Base-by-base conservation (phyloP, 2,888 invertebrate genomes). In the Plagiodera versicolora region DNA sequence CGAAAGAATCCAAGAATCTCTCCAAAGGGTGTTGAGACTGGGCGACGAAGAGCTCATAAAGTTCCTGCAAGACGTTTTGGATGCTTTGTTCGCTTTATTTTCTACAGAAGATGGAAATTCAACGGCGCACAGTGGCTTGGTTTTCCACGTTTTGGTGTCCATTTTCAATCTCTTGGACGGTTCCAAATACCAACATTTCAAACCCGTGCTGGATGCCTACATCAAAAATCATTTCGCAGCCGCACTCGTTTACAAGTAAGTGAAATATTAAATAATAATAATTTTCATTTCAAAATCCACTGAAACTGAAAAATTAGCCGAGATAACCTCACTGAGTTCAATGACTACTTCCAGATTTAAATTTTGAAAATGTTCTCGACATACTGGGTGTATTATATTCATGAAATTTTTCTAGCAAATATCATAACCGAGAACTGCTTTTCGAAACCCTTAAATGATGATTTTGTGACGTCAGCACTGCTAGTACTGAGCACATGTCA, bases 181-280 rank as follows among this genome's bases (percentile, higher is more conserved):
- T 74, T 89, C 87, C 57, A 92, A 95, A 72, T 97, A 95, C 80
- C 94, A 95, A 76, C 95, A 96, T 76, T 97, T 97, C 80, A 90
- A 92, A 69, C 94, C 95, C 0, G 95, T 97, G 0, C 87, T 97
- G 79, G 95, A 97, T 74, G 93, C 93, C 0, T 98, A 98, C 75
- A 95, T 97, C 55, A 91, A 91, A 70, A 92, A 93, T 68, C 95
- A 95, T 79, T 97, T 98, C 81, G 94, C 96, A 0, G 95, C 95
- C 0, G 94, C 96, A 0, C 83, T 97, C 11, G 96, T 96, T 16
- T 95, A 96, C 81, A 95, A 94, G 91, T 91, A 81, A 81, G 86
- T 81, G 44, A 32, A 32, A n/a, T n/a, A n/a, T n/a, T n/a, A n/a
- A n/a, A n/a, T n/a, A n/a, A n/a, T n/a, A n/a, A n/a, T n/a, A n/a